Evolutionary conservation across 2,113 vertebrate species (phyloP).

Genomic region (Ptilorrhoa leucosticta): DNA sequence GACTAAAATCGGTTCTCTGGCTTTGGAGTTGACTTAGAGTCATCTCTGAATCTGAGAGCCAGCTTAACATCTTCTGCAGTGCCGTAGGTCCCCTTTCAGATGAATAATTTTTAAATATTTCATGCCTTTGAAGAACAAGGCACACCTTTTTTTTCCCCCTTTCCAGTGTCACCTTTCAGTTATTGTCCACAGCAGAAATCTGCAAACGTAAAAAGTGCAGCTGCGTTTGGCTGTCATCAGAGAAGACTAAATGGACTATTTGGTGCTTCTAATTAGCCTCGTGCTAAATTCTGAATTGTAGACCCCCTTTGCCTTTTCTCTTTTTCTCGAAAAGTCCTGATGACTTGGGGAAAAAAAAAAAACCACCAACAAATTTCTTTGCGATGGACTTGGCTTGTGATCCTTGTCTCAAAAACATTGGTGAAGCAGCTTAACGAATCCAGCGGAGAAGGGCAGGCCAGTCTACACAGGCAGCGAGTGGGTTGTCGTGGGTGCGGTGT

Average conservation of each 20-base stretch:
- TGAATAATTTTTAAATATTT: not conserved
- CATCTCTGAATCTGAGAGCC: not conserved
- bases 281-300: not conserved
- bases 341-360: not conserved
- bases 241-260: not conserved
- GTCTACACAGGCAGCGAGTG: not conserved
- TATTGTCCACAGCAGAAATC: slow-evolving; percentile 1
- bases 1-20: not conserved
- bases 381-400: not conserved
- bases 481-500: not conserved
- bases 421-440: slow-evolving; percentile 58
- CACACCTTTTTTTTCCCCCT: not conserved
- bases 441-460: slow-evolving; percentile 1
- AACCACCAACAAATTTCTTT: not conserved
- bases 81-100: not conserved
- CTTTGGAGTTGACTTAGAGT: not conserved
- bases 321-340: not conserved
- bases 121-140: not conserved
- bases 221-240: slow-evolving; percentile 9
- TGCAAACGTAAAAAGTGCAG: not conserved
- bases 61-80: not conserved
- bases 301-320: slow-evolving; percentile 28
- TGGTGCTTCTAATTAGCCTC: slow-evolving; percentile 46
- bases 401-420: not conserved
- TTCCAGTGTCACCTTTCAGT: slow-evolving; percentile 38